A percentile compares a stretch with the other conserved stretches of the same genome.
phyloP scores from a whole-genome alignment of 2,113 vertebrate genomes.

The Eurypyga helias region DNA sequence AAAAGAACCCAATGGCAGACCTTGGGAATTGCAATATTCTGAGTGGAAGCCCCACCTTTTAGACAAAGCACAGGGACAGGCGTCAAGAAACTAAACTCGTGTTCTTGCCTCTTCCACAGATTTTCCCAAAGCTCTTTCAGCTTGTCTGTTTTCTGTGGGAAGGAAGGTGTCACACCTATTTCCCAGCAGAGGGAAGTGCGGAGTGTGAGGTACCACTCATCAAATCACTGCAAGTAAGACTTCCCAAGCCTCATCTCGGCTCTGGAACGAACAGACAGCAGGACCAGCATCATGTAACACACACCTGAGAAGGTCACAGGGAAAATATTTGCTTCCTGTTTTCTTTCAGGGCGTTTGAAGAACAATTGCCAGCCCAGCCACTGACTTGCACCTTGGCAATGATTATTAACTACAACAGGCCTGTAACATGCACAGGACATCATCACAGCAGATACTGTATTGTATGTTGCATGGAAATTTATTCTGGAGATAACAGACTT shows the following conservation, averaged over 20 bases:
- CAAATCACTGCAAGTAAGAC: too few species aligned
- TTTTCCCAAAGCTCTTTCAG: neutral
- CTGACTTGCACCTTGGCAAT: neutral
- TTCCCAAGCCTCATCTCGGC: neutral
- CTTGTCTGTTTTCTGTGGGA: neutral
- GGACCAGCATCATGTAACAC: neutral
- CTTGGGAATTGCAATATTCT: neutral
- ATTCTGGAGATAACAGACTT: neutral
- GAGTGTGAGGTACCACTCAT: fast-evolving
- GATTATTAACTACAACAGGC: neutral
- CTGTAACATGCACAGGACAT: fast-evolving
- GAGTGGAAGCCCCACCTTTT: neutral
- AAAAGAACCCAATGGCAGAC: too few species aligned
- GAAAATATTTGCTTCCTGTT: neutral
- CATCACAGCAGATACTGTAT: neutral
- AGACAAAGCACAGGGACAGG: neutral
- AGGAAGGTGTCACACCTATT: fast-evolving
- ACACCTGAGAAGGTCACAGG: fast-evolving
- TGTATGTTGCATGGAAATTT: neutral
- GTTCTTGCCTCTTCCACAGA: neutral
- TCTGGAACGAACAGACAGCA: fast-evolving
- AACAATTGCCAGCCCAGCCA: neutral
- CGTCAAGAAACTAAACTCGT: neutral
- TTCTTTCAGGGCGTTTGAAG: neutral
- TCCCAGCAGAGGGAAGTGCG: fast-evolving